These are phyloP conservation scores for Papilio glaucus DNA, from an alignment of 1,140 invertebrate genomes.

Conservation along the genomic window DNA sequence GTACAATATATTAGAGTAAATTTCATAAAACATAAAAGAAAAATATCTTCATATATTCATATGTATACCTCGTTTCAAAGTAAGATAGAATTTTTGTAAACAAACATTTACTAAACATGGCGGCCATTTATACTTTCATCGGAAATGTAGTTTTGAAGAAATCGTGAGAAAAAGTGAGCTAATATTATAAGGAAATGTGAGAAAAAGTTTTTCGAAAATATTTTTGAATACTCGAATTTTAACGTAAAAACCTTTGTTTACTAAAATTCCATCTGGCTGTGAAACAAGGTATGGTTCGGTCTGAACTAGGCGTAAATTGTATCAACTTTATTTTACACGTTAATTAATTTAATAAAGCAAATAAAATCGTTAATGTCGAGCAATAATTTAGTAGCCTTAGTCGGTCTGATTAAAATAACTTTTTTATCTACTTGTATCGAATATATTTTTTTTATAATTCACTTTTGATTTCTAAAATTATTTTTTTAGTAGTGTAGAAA, in stretches of 20 bases:
- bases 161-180: too few species aligned
- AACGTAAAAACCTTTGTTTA: too few species aligned
- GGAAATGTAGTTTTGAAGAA: too few species aligned
- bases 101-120: too few species aligned
- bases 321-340: slow-evolving; percentile 42
- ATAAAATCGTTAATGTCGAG: slow-evolving; percentile 52
- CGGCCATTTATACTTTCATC: too few species aligned
- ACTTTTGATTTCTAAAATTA: slow-evolving; percentile 25
- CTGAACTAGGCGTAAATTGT: slow-evolving; percentile 35
- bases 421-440: not conserved
- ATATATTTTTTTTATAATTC: slow-evolving; percentile 17
- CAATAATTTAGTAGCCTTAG: slow-evolving; percentile 75
- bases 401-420: slow-evolving; percentile 56
- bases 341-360: slow-evolving; percentile 36
- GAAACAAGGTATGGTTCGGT: too few species aligned
- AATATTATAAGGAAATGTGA: too few species aligned
- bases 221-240: too few species aligned
- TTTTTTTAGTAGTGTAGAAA: not conserved
- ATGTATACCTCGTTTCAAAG: too few species aligned
- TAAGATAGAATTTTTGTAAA: too few species aligned
- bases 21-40: not conserved
- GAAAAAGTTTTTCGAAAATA: too few species aligned
- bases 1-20: slow-evolving; percentile 29
- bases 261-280: too few species aligned
- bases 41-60: slow-evolving; percentile 18